These are phyloP conservation scores for Sylvilagus bachmani DNA, from an alignment of 2,113 vertebrate species.

Conservation along the genomic window DNA sequence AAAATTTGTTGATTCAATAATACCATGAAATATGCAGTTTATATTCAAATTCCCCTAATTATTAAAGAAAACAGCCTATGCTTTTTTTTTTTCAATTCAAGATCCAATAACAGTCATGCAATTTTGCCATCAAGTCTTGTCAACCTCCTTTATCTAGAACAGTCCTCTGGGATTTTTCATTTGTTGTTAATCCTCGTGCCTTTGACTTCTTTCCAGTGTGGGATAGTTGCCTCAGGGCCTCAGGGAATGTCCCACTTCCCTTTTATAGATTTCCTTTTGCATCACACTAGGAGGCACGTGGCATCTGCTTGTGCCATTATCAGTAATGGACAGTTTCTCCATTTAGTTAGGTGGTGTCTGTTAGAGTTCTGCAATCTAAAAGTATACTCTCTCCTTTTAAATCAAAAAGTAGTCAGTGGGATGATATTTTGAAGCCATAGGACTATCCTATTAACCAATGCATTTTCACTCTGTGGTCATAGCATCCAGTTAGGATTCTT, in stretches of 20 bases:
- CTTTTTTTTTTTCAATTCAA: neutral
- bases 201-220: neutral
- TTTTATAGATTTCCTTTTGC: neutral
- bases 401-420: neutral
- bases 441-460: neutral
- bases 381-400: neutral
- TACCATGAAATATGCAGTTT: neutral
- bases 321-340: neutral
- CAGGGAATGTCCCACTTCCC: neutral
- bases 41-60: neutral
- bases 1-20: neutral
- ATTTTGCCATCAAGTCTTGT: constrained; percentile 2
- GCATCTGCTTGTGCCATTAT: neutral
- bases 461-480: neutral
- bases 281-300: neutral
- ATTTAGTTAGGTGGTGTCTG: neutral
- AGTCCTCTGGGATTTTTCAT: neutral
- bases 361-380: neutral
- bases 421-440: neutral
- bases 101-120: neutral
- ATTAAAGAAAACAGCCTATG: neutral
- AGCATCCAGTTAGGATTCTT: neutral
- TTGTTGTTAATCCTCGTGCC: neutral
- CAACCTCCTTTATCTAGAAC: neutral
- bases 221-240: neutral